phyloP scores from a whole-genome alignment of 2,888 invertebrate genomes.

The Doris montereyensis region DNA sequence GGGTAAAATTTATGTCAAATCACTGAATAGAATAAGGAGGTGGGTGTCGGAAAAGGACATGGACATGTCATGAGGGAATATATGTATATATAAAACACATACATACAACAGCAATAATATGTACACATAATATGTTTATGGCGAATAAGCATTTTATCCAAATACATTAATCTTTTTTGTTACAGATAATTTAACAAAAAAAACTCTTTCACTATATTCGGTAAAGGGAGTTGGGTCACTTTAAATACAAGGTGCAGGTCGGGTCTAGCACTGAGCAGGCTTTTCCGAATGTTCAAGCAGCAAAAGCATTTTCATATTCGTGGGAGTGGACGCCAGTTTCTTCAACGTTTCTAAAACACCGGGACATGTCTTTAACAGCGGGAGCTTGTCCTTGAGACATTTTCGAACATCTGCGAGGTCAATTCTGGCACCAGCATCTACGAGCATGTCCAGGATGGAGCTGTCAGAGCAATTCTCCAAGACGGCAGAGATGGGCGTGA shows the following conservation, averaged over 20 bases:
- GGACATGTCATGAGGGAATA: no score
- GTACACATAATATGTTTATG: no score
- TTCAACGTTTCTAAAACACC: slow-evolving; percentile 50
- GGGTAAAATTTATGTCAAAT: no score
- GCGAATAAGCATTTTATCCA: no score
- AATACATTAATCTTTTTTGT: no score
- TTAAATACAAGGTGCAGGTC: slow-evolving; percentile 55
- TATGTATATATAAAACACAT: no score
- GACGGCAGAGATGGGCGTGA: slow-evolving; percentile 58
- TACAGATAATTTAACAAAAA: slow-evolving; percentile 55
- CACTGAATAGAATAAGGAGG: no score
- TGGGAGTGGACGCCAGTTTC: slow-evolving; percentile 49
- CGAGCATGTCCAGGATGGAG: slow-evolving; percentile 53
- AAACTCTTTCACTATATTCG: slow-evolving; percentile 56
- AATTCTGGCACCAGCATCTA: slow-evolving; percentile 55
- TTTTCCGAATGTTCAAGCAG: slow-evolving; percentile 52
- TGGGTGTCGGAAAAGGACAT: no score
- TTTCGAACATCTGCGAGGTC: slow-evolving; percentile 51
- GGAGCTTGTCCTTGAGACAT: slow-evolving; percentile 54
- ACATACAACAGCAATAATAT: no score
- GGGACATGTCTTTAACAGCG: slow-evolving; percentile 50
- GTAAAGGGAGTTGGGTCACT: slow-evolving; percentile 54
- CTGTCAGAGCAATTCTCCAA: slow-evolving; percentile 50
- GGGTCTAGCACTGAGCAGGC: slow-evolving; percentile 45
- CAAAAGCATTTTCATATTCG: slow-evolving; percentile 53